These are phyloP conservation scores for Brachyhypopomus occidentalis DNA, from an alignment of 2,113 vertebrate genomes.

Conservation along the genomic window DNA sequence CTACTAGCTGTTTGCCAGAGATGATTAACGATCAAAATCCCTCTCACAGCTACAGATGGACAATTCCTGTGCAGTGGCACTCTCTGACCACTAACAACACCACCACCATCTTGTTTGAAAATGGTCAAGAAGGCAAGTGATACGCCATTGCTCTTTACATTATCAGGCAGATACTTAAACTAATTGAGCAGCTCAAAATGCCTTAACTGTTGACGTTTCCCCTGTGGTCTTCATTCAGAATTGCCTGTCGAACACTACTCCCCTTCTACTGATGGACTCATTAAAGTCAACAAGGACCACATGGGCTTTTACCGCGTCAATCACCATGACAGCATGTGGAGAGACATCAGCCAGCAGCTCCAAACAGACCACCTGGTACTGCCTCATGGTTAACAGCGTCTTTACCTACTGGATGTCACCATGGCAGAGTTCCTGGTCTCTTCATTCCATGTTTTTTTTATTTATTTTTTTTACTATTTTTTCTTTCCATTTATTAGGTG, in stretches of 20 bases:
- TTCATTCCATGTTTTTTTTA: no score
- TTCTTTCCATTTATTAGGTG: constrained; percentile 56
- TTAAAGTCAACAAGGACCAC: constrained; percentile 86
- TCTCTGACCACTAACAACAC: constrained; percentile 50
- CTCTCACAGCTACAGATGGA: constrained; percentile 89
- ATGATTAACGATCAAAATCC: constrained; percentile 18
- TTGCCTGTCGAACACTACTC: constrained; percentile 60
- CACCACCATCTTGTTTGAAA: constrained; percentile 68
- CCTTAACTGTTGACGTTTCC: not conserved
- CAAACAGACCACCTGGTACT: constrained; percentile 65
- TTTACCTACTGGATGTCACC: constrained; percentile 4
- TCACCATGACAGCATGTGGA: constrained; percentile 79
- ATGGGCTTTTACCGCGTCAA: constrained; percentile 93
- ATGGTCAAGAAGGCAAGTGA: constrained; percentile 73
- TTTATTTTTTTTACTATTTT: not conserved
- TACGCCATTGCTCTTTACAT: not conserved
- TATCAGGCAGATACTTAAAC: not conserved
- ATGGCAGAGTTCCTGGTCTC: not conserved
- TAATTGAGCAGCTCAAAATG: not conserved
- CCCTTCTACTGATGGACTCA: constrained; percentile 54
- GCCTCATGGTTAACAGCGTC: not conserved
- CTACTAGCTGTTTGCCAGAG: not conserved
- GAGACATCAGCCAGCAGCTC: constrained; percentile 65
- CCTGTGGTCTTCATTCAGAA: constrained; percentile 65
- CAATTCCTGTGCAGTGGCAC: constrained; percentile 84